Evolutionary conservation across 2,113 vertebrate genomes (phyloP), one percentile per base, ranked within the genome.

Genomic region (Heterochromis multidens): DNA sequence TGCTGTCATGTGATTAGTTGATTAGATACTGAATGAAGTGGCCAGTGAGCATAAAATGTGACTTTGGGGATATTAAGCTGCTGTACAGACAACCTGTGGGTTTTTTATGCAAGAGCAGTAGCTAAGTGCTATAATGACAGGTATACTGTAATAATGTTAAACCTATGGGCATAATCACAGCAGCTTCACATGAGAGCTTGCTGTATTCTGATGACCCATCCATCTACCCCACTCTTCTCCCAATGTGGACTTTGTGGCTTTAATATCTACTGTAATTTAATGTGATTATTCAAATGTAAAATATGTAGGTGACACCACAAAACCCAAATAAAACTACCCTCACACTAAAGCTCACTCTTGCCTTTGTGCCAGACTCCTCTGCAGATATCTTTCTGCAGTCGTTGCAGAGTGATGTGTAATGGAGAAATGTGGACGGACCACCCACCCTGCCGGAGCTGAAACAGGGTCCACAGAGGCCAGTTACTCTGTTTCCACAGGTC

Each of bases 401-500:
- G 57, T 79, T 84, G 58, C 77, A 57, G 52, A 56, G 77, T 57
- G 74, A 63, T 40, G 61, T 49, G 88, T 81, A 76, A 60, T 67
- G 90, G 67, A 49, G 60, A 90, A 83, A 81, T 35, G 57, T 52
- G 52, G 77, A 19, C 11, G 67, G 95, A 95, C 94, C 95, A 95
- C 94, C 95, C 95, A 95, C 77, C 61, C 86, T 60, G 86, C 72
- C n/a, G 43, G n/a, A 82, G 91, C 82, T 88, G 89, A 82, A 89
- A 83, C 78, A 9, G 81, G 60, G 89, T 92, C 93, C 91, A 57
- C 79, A 61, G 92, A 90, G 93, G 65, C 79, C 88, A 82, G 88
- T 94, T 92, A 90, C 83, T 46, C 83, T 56, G 86, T 88, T 88
- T 93, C 92, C 91, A 80, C 77, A 78, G 90, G 92, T 91, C 93